Conservation (phyloP, 2,888 invertebrate species). For the Drosophila incognita region DNA sequence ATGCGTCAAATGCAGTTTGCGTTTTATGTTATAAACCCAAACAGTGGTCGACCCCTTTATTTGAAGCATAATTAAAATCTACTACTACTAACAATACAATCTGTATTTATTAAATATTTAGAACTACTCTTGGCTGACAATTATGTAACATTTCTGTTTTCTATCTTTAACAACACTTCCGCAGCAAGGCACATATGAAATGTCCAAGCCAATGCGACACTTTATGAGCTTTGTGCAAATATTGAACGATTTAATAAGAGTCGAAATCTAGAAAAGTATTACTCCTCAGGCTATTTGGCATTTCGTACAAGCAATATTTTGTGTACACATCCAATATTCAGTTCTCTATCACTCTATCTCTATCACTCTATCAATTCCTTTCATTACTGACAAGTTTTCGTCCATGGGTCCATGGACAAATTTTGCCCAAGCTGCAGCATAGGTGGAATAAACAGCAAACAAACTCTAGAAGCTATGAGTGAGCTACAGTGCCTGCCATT, state of each 20-base stretch:
- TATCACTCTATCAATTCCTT: constrained; percentile 10
- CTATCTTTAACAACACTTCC: constrained; percentile 1
- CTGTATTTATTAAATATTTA: constrained; percentile 45
- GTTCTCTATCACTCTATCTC: too few relatives aligned
- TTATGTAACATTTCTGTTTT: neutral
- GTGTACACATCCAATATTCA: constrained; percentile 1
- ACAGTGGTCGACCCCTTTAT: constrained; percentile 55
- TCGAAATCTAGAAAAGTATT: neutral
- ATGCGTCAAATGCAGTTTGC: constrained; percentile 45
- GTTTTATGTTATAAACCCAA: constrained; percentile 30
- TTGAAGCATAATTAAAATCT: constrained; percentile 65
- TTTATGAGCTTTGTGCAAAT: neutral
- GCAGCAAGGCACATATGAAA: neutral
- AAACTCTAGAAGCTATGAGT: constrained; percentile 27
- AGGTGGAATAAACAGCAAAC: constrained; percentile 29
- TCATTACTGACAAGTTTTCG: constrained; percentile 4
- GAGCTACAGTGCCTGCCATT: constrained; percentile 26
- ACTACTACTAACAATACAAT: constrained; percentile 16
- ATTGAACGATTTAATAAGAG: neutral
- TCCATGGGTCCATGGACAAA: constrained; percentile 12
- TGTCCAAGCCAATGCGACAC: neutral
- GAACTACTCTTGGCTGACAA: constrained; percentile 10
- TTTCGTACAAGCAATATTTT: neutral
- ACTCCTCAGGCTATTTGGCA: neutral
- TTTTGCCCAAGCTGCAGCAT: constrained; percentile 16